A percentile compares a stretch with the other conserved stretches of the same genome.
These are phyloP conservation scores for Myrmecophaga tridactyla DNA, from an alignment of 2,113 vertebrate genomes.

Conservation along the genomic window DNA sequence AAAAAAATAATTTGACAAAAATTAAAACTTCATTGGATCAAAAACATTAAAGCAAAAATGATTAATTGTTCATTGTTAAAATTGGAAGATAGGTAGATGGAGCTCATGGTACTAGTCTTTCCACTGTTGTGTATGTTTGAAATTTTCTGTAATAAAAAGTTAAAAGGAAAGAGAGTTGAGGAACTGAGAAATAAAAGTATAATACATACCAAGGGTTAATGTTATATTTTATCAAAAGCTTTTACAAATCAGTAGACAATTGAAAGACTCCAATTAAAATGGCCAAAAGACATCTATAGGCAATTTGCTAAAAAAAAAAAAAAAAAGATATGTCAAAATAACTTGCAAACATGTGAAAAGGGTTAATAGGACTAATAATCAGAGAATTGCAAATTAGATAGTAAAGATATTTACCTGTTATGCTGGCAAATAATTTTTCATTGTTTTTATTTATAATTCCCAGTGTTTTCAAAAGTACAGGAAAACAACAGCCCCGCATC, in stretches of 20 bases:
- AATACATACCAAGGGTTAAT: not conserved
- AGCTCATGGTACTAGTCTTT: not conserved
- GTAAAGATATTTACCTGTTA: not conserved
- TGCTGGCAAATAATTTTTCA: not conserved
- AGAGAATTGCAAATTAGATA: not conserved
- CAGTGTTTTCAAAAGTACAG: not conserved
- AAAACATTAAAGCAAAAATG: not conserved
- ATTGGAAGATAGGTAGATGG: not conserved
- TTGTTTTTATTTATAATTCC: not conserved
- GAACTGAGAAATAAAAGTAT: not conserved
- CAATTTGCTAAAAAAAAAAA: not conserved
- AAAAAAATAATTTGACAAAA: not conserved
- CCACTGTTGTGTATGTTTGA: not conserved
- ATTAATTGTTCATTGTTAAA: not conserved
- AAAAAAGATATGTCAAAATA: not conserved
- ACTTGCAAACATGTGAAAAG: not conserved
- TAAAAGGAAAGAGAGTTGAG: not conserved
- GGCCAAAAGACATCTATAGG: not conserved
- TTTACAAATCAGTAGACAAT: slow-evolving; percentile 34
- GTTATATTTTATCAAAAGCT: not conserved
- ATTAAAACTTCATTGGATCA: not conserved
- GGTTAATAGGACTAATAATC: not conserved
- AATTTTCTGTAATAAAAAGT: slow-evolving; percentile 1
- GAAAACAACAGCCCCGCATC: not conserved
- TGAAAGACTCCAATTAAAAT: not conserved